These are phyloP conservation scores for Myotis lucifugus DNA, from an alignment of 2,113 vertebrate species.

Conservation along the genomic window DNA sequence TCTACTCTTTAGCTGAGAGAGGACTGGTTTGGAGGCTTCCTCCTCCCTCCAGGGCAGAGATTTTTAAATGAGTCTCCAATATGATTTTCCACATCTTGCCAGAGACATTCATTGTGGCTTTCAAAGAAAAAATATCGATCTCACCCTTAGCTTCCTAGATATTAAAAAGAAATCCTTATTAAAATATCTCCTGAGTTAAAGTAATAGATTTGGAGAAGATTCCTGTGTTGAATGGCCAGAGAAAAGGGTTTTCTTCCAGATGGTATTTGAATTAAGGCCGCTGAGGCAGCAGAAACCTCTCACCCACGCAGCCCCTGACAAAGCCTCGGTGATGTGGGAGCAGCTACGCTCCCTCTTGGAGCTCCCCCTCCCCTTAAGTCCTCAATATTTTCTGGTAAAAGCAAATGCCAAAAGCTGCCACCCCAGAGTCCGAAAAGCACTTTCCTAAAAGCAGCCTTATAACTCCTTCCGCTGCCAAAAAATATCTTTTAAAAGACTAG, in stretches of 20 bases:
- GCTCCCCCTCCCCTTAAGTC: constrained; percentile 62
- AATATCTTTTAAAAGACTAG: constrained; percentile 81
- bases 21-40: constrained; percentile 9
- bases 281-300: constrained; percentile 87
- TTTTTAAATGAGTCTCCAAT: constrained; percentile 64
- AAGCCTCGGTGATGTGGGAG: constrained; percentile 80
- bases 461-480: constrained; percentile 69
- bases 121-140: constrained; percentile 55
- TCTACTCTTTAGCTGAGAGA: neutral
- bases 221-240: constrained; percentile 72
- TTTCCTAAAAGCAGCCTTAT: constrained; percentile 75
- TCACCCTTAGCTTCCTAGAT: constrained; percentile 42
- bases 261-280: constrained; percentile 86
- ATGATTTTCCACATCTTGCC: constrained; percentile 48
- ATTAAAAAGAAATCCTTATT: constrained; percentile 67
- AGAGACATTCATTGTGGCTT: constrained; percentile 66
- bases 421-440: constrained; percentile 65
- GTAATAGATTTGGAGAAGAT: constrained; percentile 79
- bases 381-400: constrained; percentile 75
- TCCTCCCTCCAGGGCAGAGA: constrained; percentile 43
- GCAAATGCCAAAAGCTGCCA: constrained; percentile 36
- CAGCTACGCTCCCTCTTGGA: neutral
- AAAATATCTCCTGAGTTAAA: constrained; percentile 72
- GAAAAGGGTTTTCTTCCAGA: constrained; percentile 85
- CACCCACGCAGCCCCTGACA: constrained; percentile 96